Base-by-base conservation (phyloP, 1,140 invertebrate species). In the Drosophila sproati region DNA sequence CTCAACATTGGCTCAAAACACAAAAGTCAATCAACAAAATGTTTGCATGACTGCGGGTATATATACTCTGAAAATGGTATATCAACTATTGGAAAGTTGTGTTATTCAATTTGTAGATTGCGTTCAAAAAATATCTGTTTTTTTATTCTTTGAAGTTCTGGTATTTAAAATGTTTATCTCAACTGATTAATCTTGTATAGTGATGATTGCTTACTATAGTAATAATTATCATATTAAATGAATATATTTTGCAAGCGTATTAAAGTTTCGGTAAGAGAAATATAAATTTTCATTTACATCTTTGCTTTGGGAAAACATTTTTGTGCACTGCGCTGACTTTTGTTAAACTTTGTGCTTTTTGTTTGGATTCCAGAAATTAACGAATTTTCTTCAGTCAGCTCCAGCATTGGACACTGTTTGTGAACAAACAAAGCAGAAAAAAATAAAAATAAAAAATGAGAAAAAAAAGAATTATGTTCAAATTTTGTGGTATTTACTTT, bases 31-130 rank as follows among this genome's bases (percentile, higher is more conserved):
- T 62, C 69, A 82, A 80, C 76, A 72, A 77, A 79, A 88, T 78
- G 78, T 88, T 57, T 83, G 76, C 79, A 88, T 82, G 83, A 88
- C 79, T 79, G 78, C 77, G 54, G 83, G 83, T 83, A 55, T 67
- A 20, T 20, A 20, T 1, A 20, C 20, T 20, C 20, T 20, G 1
- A 20, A 20, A 2, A 2, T 0, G 1, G 20, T 20, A 20, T 20
- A 20, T 20, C 20, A 20, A 20, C 20, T 20, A 1, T 20, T 20
- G 20, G 20, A 20, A 20, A 20, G 20, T 20, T 20, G 20, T 20
- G 20, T 20, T 20, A 20, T 20, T 20, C 1, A 20, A 1, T 20
- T 20, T 20, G 1, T 20, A 20, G 20, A 20, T 20, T 20, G 20
- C 20, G 20, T 20, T 20, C 20, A 20, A 1, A 20, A 20, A 20